Evolutionary conservation across 2,888 invertebrate species (phyloP), one percentile per base, ranked within the genome.

Genomic region (Phortica okadai): DNA sequence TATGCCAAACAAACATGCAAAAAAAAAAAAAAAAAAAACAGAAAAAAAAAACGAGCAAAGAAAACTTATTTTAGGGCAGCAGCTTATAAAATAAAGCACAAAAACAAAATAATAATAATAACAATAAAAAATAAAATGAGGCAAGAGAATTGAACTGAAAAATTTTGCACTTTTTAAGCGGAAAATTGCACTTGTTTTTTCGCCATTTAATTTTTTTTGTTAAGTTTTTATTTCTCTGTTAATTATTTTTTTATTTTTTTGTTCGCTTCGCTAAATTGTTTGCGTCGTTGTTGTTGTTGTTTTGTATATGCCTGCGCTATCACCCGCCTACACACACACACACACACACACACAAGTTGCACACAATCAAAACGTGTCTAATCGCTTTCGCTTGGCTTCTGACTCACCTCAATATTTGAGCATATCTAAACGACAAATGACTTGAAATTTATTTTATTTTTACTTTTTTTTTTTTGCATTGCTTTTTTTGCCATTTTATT

Each of bases 161-260:
- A n/a, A 66, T 80, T 82, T 84, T 78, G 56, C 80, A 74, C 75
- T 78, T 78, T 84, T 78, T 77, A 70, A 56, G 62, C 76, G 76
- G 77, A 77, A 79, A 78, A 82, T 78, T 83, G 77, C 78, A 80
- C 67, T 79, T 81, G 83, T 84, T 83, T 82, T 82, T 78, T 72
- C 79, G 74, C 33, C 33, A 33, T 33, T 33, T 33, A 33, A 33
- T 1, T 33, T 77, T 73, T 45, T 44, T 73, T 78, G 79, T 78
- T 72, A 72, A 72, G 7, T 72, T 72, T 16, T 72, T 66, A 14
- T 66, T 66, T 66, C 14, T 11, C 6, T 25, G 4, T 79, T 66
- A 2, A 44, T 44, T 44, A 44, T 42, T 67, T 42, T 16, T 64
- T 21, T 64, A 25, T 33, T 64, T 14, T 10, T 64, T 33, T 33